Evolutionary conservation across 2,797 vertebrate genomes (phyloP).

Genomic region (Leucoraja ocellata): DNA sequence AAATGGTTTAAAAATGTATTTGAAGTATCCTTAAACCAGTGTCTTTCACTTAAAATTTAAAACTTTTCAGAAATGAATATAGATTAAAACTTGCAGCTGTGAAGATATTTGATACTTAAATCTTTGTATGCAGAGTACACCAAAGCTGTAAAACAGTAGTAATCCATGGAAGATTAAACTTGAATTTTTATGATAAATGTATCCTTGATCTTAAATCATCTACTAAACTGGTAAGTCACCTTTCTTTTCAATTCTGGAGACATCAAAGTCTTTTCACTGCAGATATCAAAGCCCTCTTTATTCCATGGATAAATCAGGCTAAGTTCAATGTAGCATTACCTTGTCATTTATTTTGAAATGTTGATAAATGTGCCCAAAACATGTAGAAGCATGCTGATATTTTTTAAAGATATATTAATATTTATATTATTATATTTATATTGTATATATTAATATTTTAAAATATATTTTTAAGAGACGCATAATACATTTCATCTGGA

Average conservation of each 20-base stretch:
- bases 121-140: conserved; percentile 25
- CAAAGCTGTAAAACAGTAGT: conserved; percentile 42
- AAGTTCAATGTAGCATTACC: conserved; percentile 40
- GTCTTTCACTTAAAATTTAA: not conserved
- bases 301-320: conserved; percentile 42
- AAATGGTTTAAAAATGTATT: not conserved
- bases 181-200: conserved; percentile 38
- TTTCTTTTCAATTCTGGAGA: conserved; percentile 22
- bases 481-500: not conserved
- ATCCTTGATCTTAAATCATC: conserved; percentile 25
- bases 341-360: not conserved
- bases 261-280: rapidly evolving
- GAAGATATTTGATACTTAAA: conserved; percentile 13
- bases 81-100: conserved; percentile 41
- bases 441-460: not conserved
- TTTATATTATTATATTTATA: not conserved
- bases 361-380: conserved; percentile 10
- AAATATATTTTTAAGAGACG: not conserved
- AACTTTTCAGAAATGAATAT: conserved; percentile 31
- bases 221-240: conserved; percentile 10
- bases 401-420: not conserved
- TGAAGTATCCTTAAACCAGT: not conserved
- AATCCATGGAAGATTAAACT: conserved; percentile 39
- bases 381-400: not conserved
- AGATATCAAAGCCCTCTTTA: conserved; percentile 18